A percentile compares a stretch with the other conserved stretches of the same genome.
Conservation (phyloP, 2,797 vertebrate species). For the Pseudotriccus pelzelni region DNA sequence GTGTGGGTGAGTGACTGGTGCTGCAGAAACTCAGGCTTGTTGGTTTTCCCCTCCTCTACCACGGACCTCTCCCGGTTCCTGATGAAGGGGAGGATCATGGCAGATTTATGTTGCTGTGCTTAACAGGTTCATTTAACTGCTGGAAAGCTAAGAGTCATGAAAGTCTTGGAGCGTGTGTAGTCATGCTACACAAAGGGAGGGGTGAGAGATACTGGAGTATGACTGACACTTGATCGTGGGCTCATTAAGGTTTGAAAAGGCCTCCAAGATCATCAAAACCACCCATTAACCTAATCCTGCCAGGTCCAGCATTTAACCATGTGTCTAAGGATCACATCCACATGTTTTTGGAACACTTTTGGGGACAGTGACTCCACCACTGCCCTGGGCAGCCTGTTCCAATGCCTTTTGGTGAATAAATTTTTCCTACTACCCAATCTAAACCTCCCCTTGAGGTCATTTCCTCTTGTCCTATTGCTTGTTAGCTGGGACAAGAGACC, state of each 20-base stretch:
- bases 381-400: not conserved
- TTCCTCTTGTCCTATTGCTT: not conserved
- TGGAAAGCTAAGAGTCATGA: not conserved
- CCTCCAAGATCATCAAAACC: not conserved
- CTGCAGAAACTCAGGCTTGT: not conserved
- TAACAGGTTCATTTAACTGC: not conserved
- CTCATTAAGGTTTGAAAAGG: not conserved
- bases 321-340: not conserved
- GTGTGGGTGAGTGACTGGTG: not conserved
- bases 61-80: not conserved
- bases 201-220: not conserved
- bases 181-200: not conserved
- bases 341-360: not conserved
- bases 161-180: not conserved
- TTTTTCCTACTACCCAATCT: not conserved
- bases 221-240: not conserved
- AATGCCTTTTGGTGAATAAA: not conserved
- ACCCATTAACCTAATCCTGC: not conserved
- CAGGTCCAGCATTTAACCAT: not conserved
- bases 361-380: accelerated
- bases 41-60: accelerated
- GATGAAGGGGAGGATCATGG: accelerated
- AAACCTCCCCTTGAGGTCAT: not conserved
- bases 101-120: not conserved
- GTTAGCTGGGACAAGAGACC: not conserved